Evolutionary conservation across 2,797 vertebrate species (phyloP).

Genomic region (Alcedo atthis): DNA sequence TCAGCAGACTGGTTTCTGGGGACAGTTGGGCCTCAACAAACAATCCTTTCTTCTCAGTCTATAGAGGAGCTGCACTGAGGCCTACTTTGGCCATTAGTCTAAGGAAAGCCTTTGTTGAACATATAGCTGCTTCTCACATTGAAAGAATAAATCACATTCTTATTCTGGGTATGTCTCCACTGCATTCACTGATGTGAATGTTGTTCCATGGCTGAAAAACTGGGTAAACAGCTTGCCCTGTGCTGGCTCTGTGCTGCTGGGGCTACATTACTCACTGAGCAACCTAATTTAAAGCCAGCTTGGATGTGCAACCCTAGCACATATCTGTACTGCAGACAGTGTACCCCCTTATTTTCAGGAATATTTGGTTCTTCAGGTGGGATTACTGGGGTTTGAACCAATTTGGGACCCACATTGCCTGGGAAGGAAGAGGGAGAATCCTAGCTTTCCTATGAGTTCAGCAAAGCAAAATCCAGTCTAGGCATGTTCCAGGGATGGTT

Average conservation of each 20-base stretch:
- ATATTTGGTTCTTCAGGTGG: background rate
- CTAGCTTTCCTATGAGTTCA: background rate
- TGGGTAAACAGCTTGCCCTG: slow-evolving; percentile 50
- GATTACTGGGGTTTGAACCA: background rate
- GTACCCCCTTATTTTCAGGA: background rate
- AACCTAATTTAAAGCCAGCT: slow-evolving; percentile 15
- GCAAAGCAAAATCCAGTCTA: background rate
- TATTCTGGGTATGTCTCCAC: slow-evolving; percentile 61
- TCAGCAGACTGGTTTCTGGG: slow-evolving; percentile 33
- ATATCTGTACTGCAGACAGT: background rate
- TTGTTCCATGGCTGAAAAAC: slow-evolving; percentile 56
- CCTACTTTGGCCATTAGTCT: slow-evolving; percentile 65
- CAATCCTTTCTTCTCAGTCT: slow-evolving; percentile 64
- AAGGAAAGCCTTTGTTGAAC: slow-evolving; percentile 62
- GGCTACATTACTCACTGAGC: background rate
- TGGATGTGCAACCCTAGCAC: background rate
- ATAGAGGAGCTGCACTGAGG: slow-evolving; percentile 41
- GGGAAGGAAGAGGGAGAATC: background rate
- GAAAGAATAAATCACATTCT: slow-evolving; percentile 71
- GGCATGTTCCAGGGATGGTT: background rate
- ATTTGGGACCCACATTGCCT: background rate
- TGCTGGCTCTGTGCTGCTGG: background rate
- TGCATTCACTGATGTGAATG: slow-evolving; percentile 58
- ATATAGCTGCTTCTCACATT: slow-evolving; percentile 62
- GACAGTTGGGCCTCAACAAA: slow-evolving; percentile 65